phyloP scores from a whole-genome alignment of 2,113 vertebrate species.

The Erythrolamprus reginae region DNA sequence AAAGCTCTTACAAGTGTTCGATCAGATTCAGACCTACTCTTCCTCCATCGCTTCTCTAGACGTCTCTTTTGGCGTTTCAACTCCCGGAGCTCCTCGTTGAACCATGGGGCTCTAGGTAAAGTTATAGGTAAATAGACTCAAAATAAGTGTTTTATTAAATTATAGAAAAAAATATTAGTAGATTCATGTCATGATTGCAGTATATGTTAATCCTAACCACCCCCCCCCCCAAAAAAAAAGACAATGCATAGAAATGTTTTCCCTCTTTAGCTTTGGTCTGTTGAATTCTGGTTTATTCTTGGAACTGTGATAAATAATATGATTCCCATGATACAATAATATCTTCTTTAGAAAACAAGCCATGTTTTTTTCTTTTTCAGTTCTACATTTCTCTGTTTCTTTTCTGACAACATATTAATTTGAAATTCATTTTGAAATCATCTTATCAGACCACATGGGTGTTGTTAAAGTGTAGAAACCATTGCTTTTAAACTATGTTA shows the following conservation, averaged over 20 bases:
- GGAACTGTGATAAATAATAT: slow-evolving; percentile 51
- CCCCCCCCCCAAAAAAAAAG: background rate
- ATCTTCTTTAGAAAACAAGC: slow-evolving; percentile 55
- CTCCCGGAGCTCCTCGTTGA: no score
- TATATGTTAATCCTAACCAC: background rate
- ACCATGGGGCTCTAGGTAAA: no score
- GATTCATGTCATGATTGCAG: background rate
- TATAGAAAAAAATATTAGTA: background rate
- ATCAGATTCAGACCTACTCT: no score
- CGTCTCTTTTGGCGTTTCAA: no score
- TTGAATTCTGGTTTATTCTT: slow-evolving; percentile 19
- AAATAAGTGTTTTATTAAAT: background rate
- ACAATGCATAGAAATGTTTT: background rate
- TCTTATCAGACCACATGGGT: slow-evolving; percentile 39
- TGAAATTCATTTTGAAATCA: slow-evolving; percentile 56
- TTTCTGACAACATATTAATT: slow-evolving; percentile 54
- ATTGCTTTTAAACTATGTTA: background rate
- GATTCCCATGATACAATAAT: slow-evolving; percentile 38
- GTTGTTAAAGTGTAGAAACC: slow-evolving; percentile 37
- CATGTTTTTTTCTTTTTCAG: slow-evolving; percentile 41
- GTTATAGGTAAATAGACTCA: no score
- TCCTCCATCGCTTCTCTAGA: no score
- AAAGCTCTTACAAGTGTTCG: no score
- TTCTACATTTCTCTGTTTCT: slow-evolving; percentile 52
- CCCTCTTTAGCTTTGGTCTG: slow-evolving; percentile 35